Conservation (phyloP, 2,888 invertebrate genomes). For the Conchocele bisecta region DNA sequence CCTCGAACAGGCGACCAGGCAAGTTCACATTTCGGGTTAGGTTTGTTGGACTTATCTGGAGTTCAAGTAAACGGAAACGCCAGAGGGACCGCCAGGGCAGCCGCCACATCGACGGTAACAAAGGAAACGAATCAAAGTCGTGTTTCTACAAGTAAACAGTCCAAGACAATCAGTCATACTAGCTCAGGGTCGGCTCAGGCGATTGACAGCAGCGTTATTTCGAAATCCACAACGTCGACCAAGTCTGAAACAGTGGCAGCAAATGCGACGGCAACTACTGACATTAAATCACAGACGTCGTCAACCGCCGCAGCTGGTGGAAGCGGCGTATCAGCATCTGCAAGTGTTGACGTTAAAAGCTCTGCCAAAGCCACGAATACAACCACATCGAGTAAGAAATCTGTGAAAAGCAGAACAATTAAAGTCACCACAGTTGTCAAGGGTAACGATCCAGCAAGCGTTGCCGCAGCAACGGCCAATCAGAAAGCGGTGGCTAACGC, state of each 20-base stretch:
- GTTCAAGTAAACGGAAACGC: too few relatives aligned
- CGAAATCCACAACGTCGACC: too few relatives aligned
- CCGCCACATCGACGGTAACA: too few relatives aligned
- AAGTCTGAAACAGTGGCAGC: background rate
- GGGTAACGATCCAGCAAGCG: conserved; percentile 31
- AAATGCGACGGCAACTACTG: background rate
- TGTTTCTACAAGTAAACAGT: too few relatives aligned
- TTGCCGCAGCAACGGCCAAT: conserved; percentile 35
- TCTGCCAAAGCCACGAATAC: conserved; percentile 22
- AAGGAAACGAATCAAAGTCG: too few relatives aligned
- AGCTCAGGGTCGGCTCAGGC: too few relatives aligned
- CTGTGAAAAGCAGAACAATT: conserved; percentile 46
- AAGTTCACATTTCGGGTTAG: too few relatives aligned
- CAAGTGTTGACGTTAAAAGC: background rate
- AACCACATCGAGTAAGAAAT: conserved; percentile 43
- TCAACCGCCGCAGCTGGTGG: background rate
- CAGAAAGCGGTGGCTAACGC: conserved; percentile 47
- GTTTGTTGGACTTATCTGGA: too few relatives aligned
- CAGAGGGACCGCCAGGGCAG: background rate
- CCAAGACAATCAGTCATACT: too few relatives aligned
- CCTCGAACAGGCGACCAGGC: too few relatives aligned
- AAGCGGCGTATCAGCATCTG: background rate
- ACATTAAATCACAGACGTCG: background rate
- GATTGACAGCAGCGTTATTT: too few relatives aligned
- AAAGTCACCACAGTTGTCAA: conserved; percentile 45